These are phyloP conservation scores for Cacatua alba DNA, from an alignment of 2,113 vertebrate species.

Conservation along the genomic window DNA sequence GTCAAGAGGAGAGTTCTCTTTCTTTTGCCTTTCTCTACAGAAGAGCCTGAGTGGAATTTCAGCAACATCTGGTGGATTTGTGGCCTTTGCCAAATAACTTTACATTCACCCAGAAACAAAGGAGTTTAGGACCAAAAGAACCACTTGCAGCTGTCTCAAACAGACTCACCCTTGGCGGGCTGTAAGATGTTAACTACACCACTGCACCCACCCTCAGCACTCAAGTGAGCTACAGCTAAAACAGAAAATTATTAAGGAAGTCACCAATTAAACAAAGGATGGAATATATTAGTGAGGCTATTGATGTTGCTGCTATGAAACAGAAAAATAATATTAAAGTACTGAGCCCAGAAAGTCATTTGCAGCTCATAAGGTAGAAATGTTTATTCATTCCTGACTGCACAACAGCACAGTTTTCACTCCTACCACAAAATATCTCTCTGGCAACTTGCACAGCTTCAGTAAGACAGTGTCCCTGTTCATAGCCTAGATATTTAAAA, in stretches of 20 bases:
- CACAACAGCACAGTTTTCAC: neutral
- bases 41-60: neutral
- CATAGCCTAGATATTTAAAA: slow-evolving; percentile 48
- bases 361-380: neutral
- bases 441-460: neutral
- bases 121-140: neutral
- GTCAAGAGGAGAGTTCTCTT: neutral
- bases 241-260: neutral
- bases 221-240: neutral
- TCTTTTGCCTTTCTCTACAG: neutral
- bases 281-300: neutral
- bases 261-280: neutral
- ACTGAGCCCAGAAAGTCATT: neutral
- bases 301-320: neutral
- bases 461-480: neutral
- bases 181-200: neutral
- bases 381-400: neutral
- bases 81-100: neutral
- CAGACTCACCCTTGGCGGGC: neutral
- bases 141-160: neutral
- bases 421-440: neutral
- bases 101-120: neutral
- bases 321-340: neutral
- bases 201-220: neutral
- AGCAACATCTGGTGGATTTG: neutral